These are phyloP conservation scores for Chrysochloris asiatica DNA, from an alignment of 2,113 vertebrate species.

Conservation along the genomic window DNA sequence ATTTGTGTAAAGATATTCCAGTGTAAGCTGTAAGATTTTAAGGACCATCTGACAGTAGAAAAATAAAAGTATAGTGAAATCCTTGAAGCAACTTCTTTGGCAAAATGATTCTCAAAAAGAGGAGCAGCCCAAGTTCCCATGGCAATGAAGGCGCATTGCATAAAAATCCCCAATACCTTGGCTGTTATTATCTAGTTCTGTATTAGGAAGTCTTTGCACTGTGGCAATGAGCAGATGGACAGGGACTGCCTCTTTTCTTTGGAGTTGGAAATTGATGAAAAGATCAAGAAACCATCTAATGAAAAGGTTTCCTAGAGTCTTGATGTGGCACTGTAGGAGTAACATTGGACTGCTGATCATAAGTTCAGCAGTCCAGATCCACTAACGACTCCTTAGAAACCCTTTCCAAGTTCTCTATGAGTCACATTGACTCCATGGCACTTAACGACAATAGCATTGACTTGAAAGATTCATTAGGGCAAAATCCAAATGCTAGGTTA, in stretches of 20 bases:
- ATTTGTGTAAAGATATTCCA: not conserved
- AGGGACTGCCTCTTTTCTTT: not conserved
- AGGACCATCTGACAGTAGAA: not conserved
- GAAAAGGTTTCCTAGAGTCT: slow-evolving; percentile 5
- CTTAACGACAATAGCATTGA: too few species aligned
- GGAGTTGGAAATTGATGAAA: not conserved
- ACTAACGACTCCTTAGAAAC: too few species aligned
- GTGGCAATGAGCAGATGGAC: not conserved
- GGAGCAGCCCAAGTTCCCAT: not conserved
- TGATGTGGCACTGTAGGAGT: too few species aligned
- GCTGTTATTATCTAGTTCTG: not conserved
- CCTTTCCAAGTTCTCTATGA: too few species aligned
- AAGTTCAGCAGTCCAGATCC: too few species aligned
- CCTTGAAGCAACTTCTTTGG: not conserved
- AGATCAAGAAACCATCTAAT: slow-evolving; percentile 36
- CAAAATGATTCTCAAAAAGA: slow-evolving; percentile 34
- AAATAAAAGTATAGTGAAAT: slow-evolving; percentile 23
- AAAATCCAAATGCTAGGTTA: not conserved
- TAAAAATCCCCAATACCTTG: not conserved
- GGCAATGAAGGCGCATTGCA: slow-evolving; percentile 20
- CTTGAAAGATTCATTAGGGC: not conserved
- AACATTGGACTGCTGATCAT: too few species aligned
- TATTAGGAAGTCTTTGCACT: not conserved
- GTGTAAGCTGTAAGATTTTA: not conserved
- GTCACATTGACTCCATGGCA: too few species aligned